phyloP scores from a whole-genome alignment of 2,888 invertebrate species.

The Antheraea yamamai region DNA sequence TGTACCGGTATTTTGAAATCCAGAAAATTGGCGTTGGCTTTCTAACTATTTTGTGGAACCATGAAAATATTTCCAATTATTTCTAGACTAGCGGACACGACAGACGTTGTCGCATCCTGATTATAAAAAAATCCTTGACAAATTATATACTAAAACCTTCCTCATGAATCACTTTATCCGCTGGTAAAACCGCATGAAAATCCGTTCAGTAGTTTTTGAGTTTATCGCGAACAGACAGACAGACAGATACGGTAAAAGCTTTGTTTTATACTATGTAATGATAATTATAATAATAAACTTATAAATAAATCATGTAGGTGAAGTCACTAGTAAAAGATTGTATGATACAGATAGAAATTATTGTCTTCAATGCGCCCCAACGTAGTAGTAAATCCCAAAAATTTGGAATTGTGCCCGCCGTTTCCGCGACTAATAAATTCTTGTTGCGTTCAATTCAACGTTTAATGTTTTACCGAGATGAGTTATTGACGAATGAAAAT shows the following conservation, averaged over 20 bases:
- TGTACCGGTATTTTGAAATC: neutral
- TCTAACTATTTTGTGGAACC: neutral
- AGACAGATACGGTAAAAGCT: no score
- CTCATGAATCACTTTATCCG: no score
- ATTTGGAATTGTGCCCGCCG: constrained; percentile 41
- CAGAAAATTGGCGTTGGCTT: neutral
- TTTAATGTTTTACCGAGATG: constrained; percentile 20
- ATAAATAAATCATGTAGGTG: neutral
- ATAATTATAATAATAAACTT: neutral
- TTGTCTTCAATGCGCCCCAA: constrained; percentile 22
- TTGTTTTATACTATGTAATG: no score
- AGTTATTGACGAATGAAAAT: constrained; percentile 18
- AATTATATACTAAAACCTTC: no score
- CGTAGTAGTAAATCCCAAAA: constrained; percentile 33
- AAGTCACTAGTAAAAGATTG: neutral
- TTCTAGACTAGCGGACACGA: no score
- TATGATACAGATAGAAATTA: neutral
- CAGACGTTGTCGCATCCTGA: no score
- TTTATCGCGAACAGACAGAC: no score
- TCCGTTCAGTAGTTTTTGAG: no score
- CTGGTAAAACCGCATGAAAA: no score
- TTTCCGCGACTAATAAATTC: constrained; percentile 29
- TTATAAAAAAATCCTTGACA: no score
- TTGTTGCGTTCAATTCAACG: constrained; percentile 13
- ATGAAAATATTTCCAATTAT: neutral